Evolutionary conservation across 2,113 vertebrate genomes (phyloP), one percentile per base, ranked within the genome.

Genomic region (Calyptomena viridis): DNA sequence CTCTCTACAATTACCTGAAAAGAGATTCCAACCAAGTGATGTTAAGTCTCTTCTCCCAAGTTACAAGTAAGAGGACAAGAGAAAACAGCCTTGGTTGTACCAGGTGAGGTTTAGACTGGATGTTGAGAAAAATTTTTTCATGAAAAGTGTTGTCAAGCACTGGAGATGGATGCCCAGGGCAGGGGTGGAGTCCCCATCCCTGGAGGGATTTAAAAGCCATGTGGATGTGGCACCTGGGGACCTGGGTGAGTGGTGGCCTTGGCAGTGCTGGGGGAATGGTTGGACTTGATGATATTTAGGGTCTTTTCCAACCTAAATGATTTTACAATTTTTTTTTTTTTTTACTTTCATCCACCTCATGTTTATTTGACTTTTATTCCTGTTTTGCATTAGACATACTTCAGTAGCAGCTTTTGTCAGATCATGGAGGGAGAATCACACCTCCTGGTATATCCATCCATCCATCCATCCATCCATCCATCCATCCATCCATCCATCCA

Each of bases 201-300:
- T 60, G 33, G 13, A 82, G 30, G 8, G 47, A 35, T 55, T 68
- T 47, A 47, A 47, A 60, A 68, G 7, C 24, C 8, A 0, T 19
- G 11, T 68, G 24, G 9, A 55, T 40, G 47, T 31, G 47, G 30
- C 11, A 53, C 62, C 0, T 52, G 53, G 39, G 28, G 39, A 18
- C 30, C 12, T 6, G 53, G 0, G 14, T 4, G 1, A 47, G 11
- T 35, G 58, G 1, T 64, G 21, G 35, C 31, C 16, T 17, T 46
- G 46, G 16, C 14, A 68, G 16, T 40, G 17, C 5, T 62, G n/a
- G 16, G 16, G 11, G 31, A 52, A 55, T 6, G 8, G 24, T 9
- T 68, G 24, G n/a, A 40, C 25, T 47, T 17, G 20, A 35, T 25
- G 24, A 31, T 13, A 9, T 40, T 60, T 40, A 35, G 20, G 6